phyloP scores from a whole-genome alignment of 2,113 vertebrate genomes.

The Chionodraco myersi region DNA sequence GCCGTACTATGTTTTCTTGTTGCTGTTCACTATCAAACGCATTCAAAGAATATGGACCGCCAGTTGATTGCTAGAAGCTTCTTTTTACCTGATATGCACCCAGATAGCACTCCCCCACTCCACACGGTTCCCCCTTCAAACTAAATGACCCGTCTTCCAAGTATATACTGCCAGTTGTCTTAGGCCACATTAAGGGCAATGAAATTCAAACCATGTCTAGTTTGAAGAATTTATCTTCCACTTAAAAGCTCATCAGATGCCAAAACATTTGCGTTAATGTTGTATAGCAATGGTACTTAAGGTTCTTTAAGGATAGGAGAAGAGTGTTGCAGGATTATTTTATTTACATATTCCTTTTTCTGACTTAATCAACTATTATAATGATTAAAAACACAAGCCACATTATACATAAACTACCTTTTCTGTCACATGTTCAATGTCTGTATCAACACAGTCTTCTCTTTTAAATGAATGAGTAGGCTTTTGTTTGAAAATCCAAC shows the following conservation, averaged over 20 bases:
- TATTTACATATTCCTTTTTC: too few relatives aligned
- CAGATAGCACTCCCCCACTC: background rate
- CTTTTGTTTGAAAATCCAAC: background rate
- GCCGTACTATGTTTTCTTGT: background rate
- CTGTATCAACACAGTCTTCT: background rate
- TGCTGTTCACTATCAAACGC: background rate
- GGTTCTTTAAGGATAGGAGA: background rate
- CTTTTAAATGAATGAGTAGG: background rate
- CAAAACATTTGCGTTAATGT: background rate
- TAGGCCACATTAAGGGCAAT: background rate
- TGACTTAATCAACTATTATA: background rate
- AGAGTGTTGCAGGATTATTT: background rate
- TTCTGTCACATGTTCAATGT: background rate
- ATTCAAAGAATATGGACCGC: background rate
- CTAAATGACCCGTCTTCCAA: slow-evolving; percentile 6
- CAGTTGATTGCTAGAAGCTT: background rate
- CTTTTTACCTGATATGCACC: background rate
- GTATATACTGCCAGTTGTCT: background rate
- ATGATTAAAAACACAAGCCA: background rate
- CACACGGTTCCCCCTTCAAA: background rate
- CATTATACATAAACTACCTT: background rate
- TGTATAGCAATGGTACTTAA: background rate
- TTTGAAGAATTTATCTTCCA: background rate
- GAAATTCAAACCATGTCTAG: background rate
- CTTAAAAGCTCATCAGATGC: background rate